Evolutionary conservation across 2,888 invertebrate genomes (phyloP).

Genomic region (Leucophora obtusa): DNA sequence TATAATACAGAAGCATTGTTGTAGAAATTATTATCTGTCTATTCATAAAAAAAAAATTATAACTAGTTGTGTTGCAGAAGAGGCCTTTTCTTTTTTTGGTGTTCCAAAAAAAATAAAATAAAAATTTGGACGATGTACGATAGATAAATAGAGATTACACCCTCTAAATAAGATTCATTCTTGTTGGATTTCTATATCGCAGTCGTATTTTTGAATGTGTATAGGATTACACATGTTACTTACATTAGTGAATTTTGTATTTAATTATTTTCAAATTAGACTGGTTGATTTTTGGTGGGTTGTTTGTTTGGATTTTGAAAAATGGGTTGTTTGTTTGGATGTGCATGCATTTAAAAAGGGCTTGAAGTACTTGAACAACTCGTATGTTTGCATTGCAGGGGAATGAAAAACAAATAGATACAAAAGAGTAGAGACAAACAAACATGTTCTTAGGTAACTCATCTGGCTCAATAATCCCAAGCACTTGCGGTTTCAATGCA

Average conservation of each 20-base stretch:
- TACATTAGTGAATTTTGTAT: conserved; percentile 39
- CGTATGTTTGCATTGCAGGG: not conserved
- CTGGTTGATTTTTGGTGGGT: conserved; percentile 55
- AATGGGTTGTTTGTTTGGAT: conserved; percentile 12
- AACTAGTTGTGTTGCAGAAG: conserved; percentile 25
- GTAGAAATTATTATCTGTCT: conserved; percentile 63
- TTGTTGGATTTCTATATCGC: conserved; percentile 40
- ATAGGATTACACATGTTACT: conserved; percentile 58
- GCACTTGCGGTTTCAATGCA: conserved; percentile 55
- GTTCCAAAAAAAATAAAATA: too few species aligned
- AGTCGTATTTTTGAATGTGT: not conserved
- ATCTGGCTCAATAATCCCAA: conserved; percentile 54
- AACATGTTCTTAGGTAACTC: conserved; percentile 29
- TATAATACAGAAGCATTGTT: conserved; percentile 45
- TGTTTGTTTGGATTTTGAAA: conserved; percentile 33
- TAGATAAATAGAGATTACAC: conserved; percentile 36
- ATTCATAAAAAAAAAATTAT: conserved; percentile 60
- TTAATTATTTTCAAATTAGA: conserved; percentile 65
- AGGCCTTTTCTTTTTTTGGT: not conserved
- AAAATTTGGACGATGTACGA: not conserved
- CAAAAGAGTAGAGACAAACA: not conserved
- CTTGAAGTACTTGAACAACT: conserved; percentile 40
- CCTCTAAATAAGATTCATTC: conserved; percentile 53
- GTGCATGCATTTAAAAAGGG: conserved; percentile 40
- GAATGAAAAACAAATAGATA: not conserved